Percentiles rank a stretch among this genome's conserved stretches.
These are phyloP conservation scores for Exaiptasia diaphana DNA, from an alignment of 64 coral and sea anemone genomes.

Conservation along the genomic window DNA sequence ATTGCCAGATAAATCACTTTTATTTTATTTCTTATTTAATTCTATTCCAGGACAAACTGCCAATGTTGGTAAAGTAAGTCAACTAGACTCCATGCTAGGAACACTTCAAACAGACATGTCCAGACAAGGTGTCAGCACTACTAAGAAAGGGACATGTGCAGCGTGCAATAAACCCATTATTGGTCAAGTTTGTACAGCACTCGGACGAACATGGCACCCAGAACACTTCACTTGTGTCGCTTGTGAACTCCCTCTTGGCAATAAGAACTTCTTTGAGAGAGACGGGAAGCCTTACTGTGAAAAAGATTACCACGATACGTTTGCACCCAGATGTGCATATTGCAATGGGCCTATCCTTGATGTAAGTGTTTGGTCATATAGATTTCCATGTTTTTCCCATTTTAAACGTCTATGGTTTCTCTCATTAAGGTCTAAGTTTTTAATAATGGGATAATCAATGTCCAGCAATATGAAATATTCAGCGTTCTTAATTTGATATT, in stretches of 20 bases:
- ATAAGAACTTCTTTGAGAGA: conserved; percentile 95
- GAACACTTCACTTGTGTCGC: conserved; percentile 98
- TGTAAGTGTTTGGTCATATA: too few relatives aligned
- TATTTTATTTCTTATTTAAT: neutral
- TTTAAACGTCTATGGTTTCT: neutral
- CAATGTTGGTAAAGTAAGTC: conserved; percentile 84
- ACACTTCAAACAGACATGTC: conserved; percentile 94
- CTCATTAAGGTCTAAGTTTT: too few relatives aligned
- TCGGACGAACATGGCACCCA: conserved; percentile 95
- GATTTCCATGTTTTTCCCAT: neutral
- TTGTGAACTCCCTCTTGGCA: conserved; percentile 88
- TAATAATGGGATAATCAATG: too few relatives aligned
- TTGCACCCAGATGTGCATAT: conserved; percentile 95
- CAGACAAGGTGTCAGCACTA: conserved; percentile 93
- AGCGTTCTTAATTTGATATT: too few relatives aligned
- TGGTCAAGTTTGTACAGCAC: conserved; percentile 92
- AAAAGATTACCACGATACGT: conserved; percentile 94
- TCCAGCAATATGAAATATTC: too few relatives aligned
- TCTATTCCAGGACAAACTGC: neutral
- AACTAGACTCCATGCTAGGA: conserved; percentile 94
- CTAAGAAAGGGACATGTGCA: conserved; percentile 93
- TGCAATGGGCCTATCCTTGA: conserved; percentile 96
- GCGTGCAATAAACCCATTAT: conserved; percentile 99
- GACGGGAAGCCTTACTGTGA: conserved; percentile 98
- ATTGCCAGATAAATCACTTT: too few relatives aligned